These are phyloP conservation scores for Exephanes ischioxanthus DNA, from an alignment of 2,888 invertebrate genomes.

Conservation along the genomic window DNA sequence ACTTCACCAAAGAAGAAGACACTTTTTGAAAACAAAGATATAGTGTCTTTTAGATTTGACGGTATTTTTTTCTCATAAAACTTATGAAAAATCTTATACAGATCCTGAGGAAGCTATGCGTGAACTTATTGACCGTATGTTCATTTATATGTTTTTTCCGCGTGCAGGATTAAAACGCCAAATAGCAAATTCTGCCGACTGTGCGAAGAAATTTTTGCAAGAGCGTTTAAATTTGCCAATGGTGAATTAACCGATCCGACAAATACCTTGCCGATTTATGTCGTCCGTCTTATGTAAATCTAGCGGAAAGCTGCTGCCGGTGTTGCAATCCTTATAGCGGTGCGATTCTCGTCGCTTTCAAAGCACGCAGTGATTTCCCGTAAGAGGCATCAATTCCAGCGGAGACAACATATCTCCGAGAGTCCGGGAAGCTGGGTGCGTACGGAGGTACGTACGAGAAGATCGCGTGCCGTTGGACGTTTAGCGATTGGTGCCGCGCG, in stretches of 20 bases:
- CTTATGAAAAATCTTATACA: too few species aligned
- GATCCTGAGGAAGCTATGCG: too few species aligned
- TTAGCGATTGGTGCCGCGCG: conserved; percentile 69
- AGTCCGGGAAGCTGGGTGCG: conserved; percentile 32
- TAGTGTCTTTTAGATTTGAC: too few species aligned
- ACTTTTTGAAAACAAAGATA: too few species aligned
- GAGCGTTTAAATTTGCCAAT: background rate
- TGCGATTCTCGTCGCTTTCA: background rate
- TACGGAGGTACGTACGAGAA: conserved; percentile 42
- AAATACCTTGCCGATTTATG: background rate
- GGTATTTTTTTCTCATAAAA: too few species aligned
- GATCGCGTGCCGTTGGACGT: conserved; percentile 70
- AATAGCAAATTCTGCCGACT: too few species aligned
- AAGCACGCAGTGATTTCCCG: conserved; percentile 44
- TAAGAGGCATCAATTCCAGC: conserved; percentile 53
- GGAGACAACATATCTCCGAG: conserved; percentile 20
- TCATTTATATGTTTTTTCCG: too few species aligned
- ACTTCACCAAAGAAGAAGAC: too few species aligned
- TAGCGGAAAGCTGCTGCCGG: background rate
- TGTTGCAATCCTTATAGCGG: background rate
- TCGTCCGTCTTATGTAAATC: background rate
- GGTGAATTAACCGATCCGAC: background rate
- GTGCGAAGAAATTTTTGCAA: background rate
- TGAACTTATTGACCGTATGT: too few species aligned
- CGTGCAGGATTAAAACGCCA: too few species aligned